Evolutionary conservation across 2,888 invertebrate genomes (phyloP).

Genomic region (Chorisops tibialis): DNA sequence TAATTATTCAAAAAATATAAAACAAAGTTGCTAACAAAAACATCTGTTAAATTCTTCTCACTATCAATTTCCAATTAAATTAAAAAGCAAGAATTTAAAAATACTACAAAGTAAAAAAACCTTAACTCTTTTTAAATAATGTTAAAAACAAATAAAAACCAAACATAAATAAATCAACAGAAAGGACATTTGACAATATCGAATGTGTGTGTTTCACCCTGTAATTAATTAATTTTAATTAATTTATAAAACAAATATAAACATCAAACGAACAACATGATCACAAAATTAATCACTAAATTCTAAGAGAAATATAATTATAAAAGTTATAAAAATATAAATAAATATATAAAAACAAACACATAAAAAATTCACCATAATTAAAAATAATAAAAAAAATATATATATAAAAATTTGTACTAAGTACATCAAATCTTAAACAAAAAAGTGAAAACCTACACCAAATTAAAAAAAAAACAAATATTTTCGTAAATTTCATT

Average conservation of each 20-base stretch:
- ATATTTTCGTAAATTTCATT: constrained; percentile 19
- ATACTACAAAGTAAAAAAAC: neutral
- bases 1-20: neutral
- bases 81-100: neutral
- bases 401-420: constrained; percentile 30
- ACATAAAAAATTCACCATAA: constrained; percentile 4
- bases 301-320: neutral
- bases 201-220: constrained; percentile 30
- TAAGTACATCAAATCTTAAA: constrained; percentile 29
- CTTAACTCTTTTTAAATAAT: constrained; percentile 1
- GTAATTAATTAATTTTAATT: constrained; percentile 22
- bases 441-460: neutral
- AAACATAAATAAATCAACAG: constrained; percentile 10
- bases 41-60: constrained; percentile 8
- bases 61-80: too few relatives aligned
- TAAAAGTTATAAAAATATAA: constrained; percentile 6
- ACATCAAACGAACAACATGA: neutral
- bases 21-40: constrained; percentile 35
- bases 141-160: constrained; percentile 1
- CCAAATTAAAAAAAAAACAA: constrained; percentile 11
- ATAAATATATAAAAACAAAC: neutral
- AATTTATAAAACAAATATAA: neutral
- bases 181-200: constrained; percentile 33
- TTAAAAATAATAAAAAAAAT: constrained; percentile 12
- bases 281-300: neutral